Evolutionary conservation across 2,113 vertebrate genomes (phyloP).

Genomic region (Peromyscus leucopus): DNA sequence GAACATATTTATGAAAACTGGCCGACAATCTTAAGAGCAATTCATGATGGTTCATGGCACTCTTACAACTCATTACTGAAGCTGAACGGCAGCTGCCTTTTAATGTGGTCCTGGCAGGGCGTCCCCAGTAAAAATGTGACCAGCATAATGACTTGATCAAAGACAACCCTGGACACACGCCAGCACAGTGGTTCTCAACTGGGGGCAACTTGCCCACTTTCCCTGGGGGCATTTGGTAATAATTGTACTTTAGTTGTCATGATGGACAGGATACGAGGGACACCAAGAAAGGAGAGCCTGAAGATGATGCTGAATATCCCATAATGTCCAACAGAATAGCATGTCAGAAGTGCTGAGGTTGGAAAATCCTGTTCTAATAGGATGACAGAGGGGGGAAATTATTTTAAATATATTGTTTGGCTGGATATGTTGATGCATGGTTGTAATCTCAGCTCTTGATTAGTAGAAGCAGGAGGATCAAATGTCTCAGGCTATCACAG

Average conservation of each 20-base stretch:
- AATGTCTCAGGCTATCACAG: neutral
- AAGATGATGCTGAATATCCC: neutral
- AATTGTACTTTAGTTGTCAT: neutral
- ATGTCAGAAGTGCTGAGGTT: neutral
- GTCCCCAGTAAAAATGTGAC: constrained; percentile 4
- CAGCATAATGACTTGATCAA: neutral
- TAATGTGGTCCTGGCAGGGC: neutral
- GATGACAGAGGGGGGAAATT: neutral
- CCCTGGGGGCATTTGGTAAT: neutral
- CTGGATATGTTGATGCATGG: neutral
- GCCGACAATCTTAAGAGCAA: neutral
- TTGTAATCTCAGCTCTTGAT: neutral
- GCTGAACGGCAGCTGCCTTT: neutral
- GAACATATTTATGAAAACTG: neutral
- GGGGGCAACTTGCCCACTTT: neutral
- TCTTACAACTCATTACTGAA: neutral
- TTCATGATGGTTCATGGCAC: neutral
- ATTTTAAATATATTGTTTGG: neutral
- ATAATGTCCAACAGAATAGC: neutral
- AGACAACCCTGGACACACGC: neutral
- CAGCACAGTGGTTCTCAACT: neutral
- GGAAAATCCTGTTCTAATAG: neutral
- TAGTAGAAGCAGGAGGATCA: neutral
- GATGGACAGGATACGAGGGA: neutral
- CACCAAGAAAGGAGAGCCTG: neutral